Percentiles rank a stretch among this genome's conserved stretches.
These are phyloP conservation scores for Drepana arcuata DNA, from an alignment of 1,140 invertebrate genomes.

Conservation along the genomic window DNA sequence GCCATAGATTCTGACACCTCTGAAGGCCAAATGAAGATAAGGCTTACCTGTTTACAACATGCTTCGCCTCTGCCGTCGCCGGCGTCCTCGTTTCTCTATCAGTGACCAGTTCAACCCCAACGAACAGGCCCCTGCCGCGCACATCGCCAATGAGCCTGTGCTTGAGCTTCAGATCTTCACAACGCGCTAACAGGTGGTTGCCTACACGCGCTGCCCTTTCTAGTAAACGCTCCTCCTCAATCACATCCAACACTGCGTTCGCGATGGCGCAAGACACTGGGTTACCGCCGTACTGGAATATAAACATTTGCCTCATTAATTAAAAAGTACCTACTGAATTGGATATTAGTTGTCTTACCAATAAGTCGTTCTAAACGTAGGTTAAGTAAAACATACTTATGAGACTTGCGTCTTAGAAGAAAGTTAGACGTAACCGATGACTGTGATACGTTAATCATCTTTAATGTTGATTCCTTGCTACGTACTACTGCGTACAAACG, in stretches of 20 bases:
- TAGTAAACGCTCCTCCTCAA: slow-evolving; percentile 89
- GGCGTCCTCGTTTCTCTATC: slow-evolving; percentile 84
- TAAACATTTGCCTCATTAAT: too few species aligned
- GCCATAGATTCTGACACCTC: too few species aligned
- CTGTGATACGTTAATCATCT: too few species aligned
- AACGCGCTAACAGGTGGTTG: slow-evolving; percentile 80
- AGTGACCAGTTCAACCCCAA: slow-evolving; percentile 94
- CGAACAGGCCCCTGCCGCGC: slow-evolving; percentile 91
- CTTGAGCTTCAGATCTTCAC: slow-evolving; percentile 80
- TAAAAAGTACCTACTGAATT: too few species aligned
- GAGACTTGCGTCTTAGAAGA: too few species aligned
- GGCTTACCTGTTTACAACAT: slow-evolving; percentile 80
- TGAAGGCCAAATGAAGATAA: too few species aligned
- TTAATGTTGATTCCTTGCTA: too few species aligned
- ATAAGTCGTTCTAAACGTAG: too few species aligned
- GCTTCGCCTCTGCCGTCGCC: slow-evolving; percentile 85
- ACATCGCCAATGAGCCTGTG: slow-evolving; percentile 90
- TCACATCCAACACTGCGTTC: slow-evolving; percentile 94
- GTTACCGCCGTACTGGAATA: slow-evolving; percentile 94
- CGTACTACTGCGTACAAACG: too few species aligned
- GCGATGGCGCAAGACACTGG: slow-evolving; percentile 97
- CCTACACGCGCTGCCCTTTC: slow-evolving; percentile 89
- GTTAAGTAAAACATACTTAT: too few species aligned
- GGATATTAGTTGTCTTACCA: too few species aligned
- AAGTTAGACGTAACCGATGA: too few species aligned